Evolutionary conservation across 2,888 invertebrate genomes (phyloP).

Genomic region (Zaprionus lineosus): DNA sequence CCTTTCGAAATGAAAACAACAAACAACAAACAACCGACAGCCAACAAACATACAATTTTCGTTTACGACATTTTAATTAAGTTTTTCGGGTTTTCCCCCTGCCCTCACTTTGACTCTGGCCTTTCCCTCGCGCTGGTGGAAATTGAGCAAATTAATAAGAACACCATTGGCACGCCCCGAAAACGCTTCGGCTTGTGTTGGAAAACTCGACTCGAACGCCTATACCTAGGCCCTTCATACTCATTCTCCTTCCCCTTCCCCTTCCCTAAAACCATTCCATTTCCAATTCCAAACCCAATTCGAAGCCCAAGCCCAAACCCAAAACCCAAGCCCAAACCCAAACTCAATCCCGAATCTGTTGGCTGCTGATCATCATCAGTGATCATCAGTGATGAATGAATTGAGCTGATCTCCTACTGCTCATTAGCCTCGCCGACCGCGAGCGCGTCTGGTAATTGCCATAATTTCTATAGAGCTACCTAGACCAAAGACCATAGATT

Average conservation of each 20-base stretch:
- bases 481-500: conserved; percentile 53
- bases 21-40: conserved; percentile 32
- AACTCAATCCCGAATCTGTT: neutral
- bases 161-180: conserved; percentile 73
- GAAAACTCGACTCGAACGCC: conserved; percentile 16
- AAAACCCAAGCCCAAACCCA: conserved; percentile 4
- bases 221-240: too few relatives aligned
- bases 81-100: conserved; percentile 53
- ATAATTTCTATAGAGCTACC: conserved; percentile 60
- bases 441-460: conserved; percentile 71
- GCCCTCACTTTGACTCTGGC: neutral
- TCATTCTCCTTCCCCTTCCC: too few relatives aligned
- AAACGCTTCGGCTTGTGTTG: conserved; percentile 36
- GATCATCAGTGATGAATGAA: conserved; percentile 72
- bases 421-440: conserved; percentile 53
- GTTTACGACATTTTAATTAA: conserved; percentile 78
- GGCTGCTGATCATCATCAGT: conserved; percentile 51
- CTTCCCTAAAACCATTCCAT: neutral
- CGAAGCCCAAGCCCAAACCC: neutral
- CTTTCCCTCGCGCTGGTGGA: conserved; percentile 33
- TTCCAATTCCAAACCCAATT: conserved; percentile 1
- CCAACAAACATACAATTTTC: conserved; percentile 70
- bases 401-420: conserved; percentile 62
- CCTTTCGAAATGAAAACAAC: conserved; percentile 15
- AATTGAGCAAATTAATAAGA: conserved; percentile 74